These are phyloP conservation scores for Onychomys arenicola DNA, from an alignment of 2,797 vertebrate species.

Conservation along the genomic window DNA sequence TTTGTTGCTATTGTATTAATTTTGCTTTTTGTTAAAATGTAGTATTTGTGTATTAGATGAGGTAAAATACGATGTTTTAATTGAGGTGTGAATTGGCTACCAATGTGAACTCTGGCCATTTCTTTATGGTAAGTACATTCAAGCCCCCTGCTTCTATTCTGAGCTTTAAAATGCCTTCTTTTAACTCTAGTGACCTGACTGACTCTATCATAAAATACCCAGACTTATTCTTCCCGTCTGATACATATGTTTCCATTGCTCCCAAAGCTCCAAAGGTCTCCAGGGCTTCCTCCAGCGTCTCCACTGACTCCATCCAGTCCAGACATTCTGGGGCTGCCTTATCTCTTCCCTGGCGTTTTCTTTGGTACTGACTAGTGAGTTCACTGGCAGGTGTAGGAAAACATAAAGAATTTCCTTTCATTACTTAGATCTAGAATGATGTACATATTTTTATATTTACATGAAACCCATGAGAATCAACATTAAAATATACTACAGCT, in stretches of 20 bases:
- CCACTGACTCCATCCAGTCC: not conserved
- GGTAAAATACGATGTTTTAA: not conserved
- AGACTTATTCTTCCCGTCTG: not conserved
- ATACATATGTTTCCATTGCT: not conserved
- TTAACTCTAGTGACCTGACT: not conserved
- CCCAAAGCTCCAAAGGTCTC: not conserved
- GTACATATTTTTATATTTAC: slow-evolving; percentile 50
- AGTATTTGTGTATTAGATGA: not conserved
- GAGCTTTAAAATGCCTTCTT: not conserved
- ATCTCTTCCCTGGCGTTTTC: not conserved
- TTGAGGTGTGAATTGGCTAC: not conserved
- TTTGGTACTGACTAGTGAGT: not conserved
- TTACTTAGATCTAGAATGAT: slow-evolving; percentile 68
- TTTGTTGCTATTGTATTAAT: not conserved
- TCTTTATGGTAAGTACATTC: not conserved
- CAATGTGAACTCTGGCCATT: not conserved
- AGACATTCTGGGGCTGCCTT: not conserved
- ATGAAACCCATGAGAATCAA: slow-evolving; percentile 65
- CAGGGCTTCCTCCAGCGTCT: not conserved
- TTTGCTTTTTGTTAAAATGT: not conserved
- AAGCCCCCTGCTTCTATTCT: not conserved
- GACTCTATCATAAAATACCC: not conserved
- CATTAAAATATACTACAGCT: slow-evolving; percentile 68
- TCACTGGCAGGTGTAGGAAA: slow-evolving; percentile 3
- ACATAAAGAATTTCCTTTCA: not conserved